These are phyloP conservation scores for Alviniconcha marisindica DNA, from an alignment of 1,140 invertebrate genomes.

Conservation along the genomic window DNA sequence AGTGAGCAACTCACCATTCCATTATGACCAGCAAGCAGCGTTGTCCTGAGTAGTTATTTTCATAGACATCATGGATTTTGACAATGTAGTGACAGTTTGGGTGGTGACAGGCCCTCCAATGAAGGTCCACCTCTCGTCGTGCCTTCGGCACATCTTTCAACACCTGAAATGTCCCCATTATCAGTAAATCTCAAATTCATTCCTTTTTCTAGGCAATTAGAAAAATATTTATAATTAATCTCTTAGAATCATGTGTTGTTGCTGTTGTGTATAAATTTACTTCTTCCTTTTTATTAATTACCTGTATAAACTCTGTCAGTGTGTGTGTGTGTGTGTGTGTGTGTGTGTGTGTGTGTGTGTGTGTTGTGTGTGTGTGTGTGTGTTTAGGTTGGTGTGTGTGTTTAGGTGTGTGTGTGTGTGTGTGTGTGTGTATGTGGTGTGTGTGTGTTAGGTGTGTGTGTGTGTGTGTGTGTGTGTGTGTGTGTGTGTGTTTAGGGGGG, in stretches of 20 bases:
- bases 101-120: conserved; percentile 90
- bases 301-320: too few relatives aligned
- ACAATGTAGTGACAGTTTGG: conserved; percentile 92
- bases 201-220: too few relatives aligned
- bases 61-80: conserved; percentile 95
- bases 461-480: too few relatives aligned
- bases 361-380: not conserved
- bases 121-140: conserved; percentile 94
- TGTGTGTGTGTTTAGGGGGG: too few relatives aligned
- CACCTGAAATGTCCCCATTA: too few relatives aligned
- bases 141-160: conserved; percentile 94
- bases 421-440: not conserved
- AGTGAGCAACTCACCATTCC: conserved; percentile 87
- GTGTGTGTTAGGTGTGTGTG: conserved; percentile 16
- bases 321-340: not conserved
- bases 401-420: not conserved
- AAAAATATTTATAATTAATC: too few relatives aligned
- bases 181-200: too few relatives aligned
- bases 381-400: not conserved
- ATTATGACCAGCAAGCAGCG: conserved; percentile 97
- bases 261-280: too few relatives aligned
- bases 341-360: not conserved
- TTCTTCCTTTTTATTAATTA: too few relatives aligned
- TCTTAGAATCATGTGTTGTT: too few relatives aligned
- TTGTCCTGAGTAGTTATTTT: conserved; percentile 93